Evolutionary conservation across 1,140 invertebrate genomes (phyloP), one percentile per base, ranked within the genome.

Genomic region (Atta texana): DNA sequence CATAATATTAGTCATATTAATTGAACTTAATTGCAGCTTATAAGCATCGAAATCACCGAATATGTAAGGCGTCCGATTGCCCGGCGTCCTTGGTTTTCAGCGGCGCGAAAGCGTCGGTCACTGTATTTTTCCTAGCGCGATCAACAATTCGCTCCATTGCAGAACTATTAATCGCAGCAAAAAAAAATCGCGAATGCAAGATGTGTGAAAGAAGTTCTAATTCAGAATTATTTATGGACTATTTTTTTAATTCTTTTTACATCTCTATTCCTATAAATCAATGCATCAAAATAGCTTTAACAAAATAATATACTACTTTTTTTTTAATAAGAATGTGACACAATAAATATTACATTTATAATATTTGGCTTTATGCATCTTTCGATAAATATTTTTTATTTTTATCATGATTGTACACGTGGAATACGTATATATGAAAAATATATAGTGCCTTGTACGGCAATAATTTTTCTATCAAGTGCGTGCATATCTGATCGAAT

Each of bases 51-150:
- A 90, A 72, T 66, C 39, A 28, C 59, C 34, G 34, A 78, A 85
- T 81, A 78, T 21, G 16, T 71, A 21, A 57, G 24, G 0, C 68
- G 49, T 66, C 21, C 21, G 14, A 72, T 7, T 49, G 10, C 10
- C 10, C 34, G 64, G 12, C 28, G 34, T 69, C 74, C 61, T 80
- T 90, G 55, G 66, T 72, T 63, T 64, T 55, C 28, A 16, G 8
- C 18, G 31, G 4, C 55, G 68, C 55, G 68, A 75, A 75, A 75
- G 80, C 39, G 39, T 55, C 34, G 68, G 18, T 6, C 31, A 12
- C 12, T 6, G 59, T 74, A 61, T 75, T 75, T 84, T 84, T 84
- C 57, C 69, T 10, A 61, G 55, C 55, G 14, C 39, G 80, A 75
- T 84, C 39, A 57, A 34, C 49, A 80, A 34, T 34, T 39, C 63